Conservation (phyloP, 2,113 vertebrate species). For the Semicossyphus pulcher region DNA sequence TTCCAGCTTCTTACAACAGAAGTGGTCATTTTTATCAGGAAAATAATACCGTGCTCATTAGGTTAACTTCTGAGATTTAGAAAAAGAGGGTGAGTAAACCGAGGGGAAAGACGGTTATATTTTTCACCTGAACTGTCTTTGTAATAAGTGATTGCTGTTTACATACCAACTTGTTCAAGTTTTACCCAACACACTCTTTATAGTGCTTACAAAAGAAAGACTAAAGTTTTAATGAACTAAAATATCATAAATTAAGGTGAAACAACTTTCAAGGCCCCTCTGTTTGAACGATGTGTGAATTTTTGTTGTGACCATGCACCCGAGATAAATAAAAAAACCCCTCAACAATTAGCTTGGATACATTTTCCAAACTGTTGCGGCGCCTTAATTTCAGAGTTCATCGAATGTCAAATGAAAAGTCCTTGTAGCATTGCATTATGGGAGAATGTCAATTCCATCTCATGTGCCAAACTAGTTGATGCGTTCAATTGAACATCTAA, state of each 20-base stretch:
- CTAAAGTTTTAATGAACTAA: not conserved
- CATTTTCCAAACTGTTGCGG: constrained; percentile 43
- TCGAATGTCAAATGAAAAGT: constrained; percentile 71
- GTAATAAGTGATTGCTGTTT: too few species aligned
- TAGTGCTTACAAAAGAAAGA: not conserved
- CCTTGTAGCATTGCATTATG: constrained; percentile 68
- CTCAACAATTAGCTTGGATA: constrained; percentile 63
- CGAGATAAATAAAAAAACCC: not conserved
- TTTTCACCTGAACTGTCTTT: too few species aligned
- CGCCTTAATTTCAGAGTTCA: constrained; percentile 69
- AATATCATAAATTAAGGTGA: not conserved
- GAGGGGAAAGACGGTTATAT: too few species aligned
- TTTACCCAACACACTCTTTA: not conserved
- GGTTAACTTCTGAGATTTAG: too few species aligned
- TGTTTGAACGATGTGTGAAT: not conserved
- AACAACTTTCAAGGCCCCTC: not conserved
- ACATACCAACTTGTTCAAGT: not conserved
- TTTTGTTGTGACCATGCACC: constrained; percentile 19
- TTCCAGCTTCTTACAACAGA: too few species aligned
- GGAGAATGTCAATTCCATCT: constrained; percentile 55
- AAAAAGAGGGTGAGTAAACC: too few species aligned
- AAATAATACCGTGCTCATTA: too few species aligned
- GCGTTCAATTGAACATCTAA: constrained; percentile 74
- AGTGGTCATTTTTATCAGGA: too few species aligned
- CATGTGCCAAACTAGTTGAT: constrained; percentile 70